Base-by-base conservation (phyloP, 1,140 invertebrate species). In the Meloidogyne exigua region DNA sequence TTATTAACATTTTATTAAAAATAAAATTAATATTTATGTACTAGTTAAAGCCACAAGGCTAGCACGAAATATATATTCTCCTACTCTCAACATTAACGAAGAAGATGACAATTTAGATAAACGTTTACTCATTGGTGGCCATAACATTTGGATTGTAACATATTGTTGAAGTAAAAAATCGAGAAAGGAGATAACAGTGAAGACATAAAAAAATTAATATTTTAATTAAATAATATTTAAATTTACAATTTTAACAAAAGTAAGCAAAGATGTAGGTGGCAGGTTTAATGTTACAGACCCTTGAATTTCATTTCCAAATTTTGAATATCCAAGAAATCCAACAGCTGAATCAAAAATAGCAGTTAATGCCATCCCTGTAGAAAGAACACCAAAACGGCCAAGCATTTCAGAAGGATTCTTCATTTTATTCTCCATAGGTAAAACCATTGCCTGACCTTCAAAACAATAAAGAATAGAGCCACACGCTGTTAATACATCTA, bases 291-390 rank as follows among this genome's bases (percentile, higher is more conserved):
- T 82, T 28, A 87, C 79, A 76, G 80, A 84, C 13, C 84, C 85
- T 76, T 89, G 70, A 21, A 87, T 80, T 26, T 63, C 12, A n/a
- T 82, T 73, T 12, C 87, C 87, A 69, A 81, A 88, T 21, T 81
- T 85, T 7, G 82, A 70, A 71, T 87, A 87, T 39, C 87, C 87
- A 42, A 87, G 79, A 62, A 87, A 86, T n/a, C 86, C 87, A 15
- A 79, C 65, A 11, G 81, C 72, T 0, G 73, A 76, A 70, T 85
- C 87, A 23, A 86, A 72, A 64, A 72, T 62, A 23, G 44, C 64
- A 12, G 71, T 65, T 28, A 64, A 25, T 32, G 23, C 39, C 39
- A 72, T 44, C 23, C 78, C 84, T 13, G 77, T 79, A 7, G 82
- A 83, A 13, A 86, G 49, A 49, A 85, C 85, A 23, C 85, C 84